Base-by-base conservation (phyloP, 2,888 invertebrate species). In the Eilema caniola region DNA sequence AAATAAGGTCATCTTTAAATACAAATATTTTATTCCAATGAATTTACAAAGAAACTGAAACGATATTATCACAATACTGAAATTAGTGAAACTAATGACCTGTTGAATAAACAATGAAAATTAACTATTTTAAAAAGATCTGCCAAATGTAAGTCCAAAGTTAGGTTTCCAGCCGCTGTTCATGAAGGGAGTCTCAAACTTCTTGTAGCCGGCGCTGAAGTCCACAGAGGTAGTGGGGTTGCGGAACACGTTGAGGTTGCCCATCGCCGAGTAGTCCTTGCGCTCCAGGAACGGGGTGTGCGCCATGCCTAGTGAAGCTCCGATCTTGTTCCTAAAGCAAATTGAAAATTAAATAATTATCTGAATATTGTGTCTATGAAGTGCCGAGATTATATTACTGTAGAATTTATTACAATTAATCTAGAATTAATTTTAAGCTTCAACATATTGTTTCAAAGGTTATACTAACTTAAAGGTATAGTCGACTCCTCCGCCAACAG, bases 91-190 rank as follows among this genome's bases (percentile, higher is more conserved):
- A 3, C 14, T 59, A 16, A 16, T 24, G 14, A 59, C 4, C n/a
- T 1, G 16, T 28, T 8, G 31, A 4, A 33, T 59, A 3, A 59
- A 25, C 25, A 0, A 14, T 14, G 24, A 23, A 25, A 16, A 59
- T 14, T 62, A 61, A 61, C 31, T 31, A 61, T 24, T 16, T 16
- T 66, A 65, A n/a, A 77, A 77, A 16, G 65, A 57, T 66, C 62
- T 68, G 23, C 69, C 71, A 41, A 41, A 41, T 16, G 41, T 16
- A 1, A 84, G 2, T 10, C 74, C 77, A 1, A 71, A 77, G 16
- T 64, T 66, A 0, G 85, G 85, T 64, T 81, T 57, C 84, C 84
- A 79, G 24, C 75, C 64, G n/a, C 77, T 82, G n/a, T 62, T 80
- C 24, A 83, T 71, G 59, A 47, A 60, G 0, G 84, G 84, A 10